phyloP scores from a whole-genome alignment of 2,888 invertebrate species.

The Hydraecia micacea region DNA sequence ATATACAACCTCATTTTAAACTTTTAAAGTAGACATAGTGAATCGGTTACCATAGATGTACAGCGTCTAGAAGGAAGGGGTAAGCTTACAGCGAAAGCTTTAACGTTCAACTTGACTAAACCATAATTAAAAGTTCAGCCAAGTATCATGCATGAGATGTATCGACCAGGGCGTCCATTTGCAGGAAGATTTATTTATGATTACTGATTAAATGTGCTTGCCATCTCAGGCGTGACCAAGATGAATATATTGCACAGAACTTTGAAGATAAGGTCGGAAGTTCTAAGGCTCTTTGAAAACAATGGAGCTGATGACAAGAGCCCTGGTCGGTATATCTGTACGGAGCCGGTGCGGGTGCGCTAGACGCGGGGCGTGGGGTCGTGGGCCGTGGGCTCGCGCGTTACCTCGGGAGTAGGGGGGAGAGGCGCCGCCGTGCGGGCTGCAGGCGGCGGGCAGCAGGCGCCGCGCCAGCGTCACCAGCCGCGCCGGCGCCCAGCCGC shows the following conservation, averaged over 20 bases:
- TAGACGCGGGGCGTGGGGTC: constrained; percentile 51
- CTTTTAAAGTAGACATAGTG: constrained; percentile 19
- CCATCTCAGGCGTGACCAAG: not conserved
- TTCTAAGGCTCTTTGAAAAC: not conserved
- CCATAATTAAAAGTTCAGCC: constrained; percentile 37
- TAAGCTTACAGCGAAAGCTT: constrained; percentile 64
- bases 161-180: constrained; percentile 46
- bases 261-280: not conserved
- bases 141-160: constrained; percentile 61
- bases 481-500: constrained; percentile 85
- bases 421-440: constrained; percentile 92
- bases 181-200: not conserved
- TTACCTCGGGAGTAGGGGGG: constrained; percentile 93
- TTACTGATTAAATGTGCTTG: not conserved
- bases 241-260: not conserved
- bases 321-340: constrained; percentile 37
- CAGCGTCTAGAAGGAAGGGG: constrained; percentile 65
- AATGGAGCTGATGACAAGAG: not conserved
- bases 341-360: constrained; percentile 60
- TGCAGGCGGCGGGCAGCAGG: constrained; percentile 93
- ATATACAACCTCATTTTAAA: constrained; percentile 41
- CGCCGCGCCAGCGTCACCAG: constrained; percentile 88
- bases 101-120: constrained; percentile 47
- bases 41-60: constrained; percentile 50
- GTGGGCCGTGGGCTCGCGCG: constrained; percentile 49